Evolutionary conservation across 2,797 vertebrate genomes (phyloP).

Genomic region (Galago senegalensis): DNA sequence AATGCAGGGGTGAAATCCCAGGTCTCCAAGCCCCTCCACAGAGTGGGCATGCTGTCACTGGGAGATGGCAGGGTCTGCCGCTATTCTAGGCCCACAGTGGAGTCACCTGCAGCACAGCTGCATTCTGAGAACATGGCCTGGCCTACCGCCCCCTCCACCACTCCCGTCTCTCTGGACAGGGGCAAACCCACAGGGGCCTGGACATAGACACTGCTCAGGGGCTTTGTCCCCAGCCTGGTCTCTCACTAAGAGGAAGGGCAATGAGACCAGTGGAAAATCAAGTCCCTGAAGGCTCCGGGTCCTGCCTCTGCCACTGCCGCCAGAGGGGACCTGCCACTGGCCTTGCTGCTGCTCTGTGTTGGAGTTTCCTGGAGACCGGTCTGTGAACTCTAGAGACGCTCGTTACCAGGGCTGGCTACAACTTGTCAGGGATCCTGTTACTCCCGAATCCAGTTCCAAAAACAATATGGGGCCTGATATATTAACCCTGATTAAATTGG

Average conservation of each 20-base stretch:
- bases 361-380: background rate
- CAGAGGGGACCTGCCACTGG: background rate
- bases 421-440: constrained; percentile 74
- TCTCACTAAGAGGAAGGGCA: constrained; percentile 14
- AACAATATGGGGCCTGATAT: constrained; percentile 77
- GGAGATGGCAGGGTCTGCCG: background rate
- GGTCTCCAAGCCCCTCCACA: background rate
- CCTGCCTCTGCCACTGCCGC: background rate
- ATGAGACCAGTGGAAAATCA: background rate
- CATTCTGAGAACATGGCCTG: background rate
- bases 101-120: background rate
- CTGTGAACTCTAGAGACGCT: constrained; percentile 64
- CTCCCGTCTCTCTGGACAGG: fast-evolving
- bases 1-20: background rate
- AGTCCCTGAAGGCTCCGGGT: background rate
- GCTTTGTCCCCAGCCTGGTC: fast-evolving
- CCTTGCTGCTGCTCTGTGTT: background rate
- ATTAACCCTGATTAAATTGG: constrained; percentile 78
- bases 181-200: background rate
- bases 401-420: constrained; percentile 67
- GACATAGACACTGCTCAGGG: fast-evolving
- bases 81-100: background rate
- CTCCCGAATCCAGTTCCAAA: constrained; percentile 82
- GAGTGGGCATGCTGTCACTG: background rate
- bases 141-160: background rate